These are phyloP conservation scores for Saxidomus purpurata DNA, from an alignment of 1,140 invertebrate genomes.

Conservation along the genomic window DNA sequence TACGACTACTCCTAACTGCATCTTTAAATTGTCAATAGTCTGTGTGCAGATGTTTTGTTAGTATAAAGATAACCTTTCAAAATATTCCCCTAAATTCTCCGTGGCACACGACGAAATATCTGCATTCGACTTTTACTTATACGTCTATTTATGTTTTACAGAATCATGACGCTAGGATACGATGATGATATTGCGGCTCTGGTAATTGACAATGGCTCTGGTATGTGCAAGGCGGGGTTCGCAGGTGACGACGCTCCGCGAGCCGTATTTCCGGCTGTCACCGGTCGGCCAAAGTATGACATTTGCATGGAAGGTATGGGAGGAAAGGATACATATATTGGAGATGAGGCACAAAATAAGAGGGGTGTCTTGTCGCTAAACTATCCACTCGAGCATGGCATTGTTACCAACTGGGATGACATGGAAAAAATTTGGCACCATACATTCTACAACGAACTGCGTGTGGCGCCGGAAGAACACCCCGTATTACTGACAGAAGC, in stretches of 20 bases:
- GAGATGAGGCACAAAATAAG: constrained; percentile 88
- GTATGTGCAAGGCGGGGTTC: constrained; percentile 97
- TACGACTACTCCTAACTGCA: too few species aligned
- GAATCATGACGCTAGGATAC: background rate
- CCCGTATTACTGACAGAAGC: constrained; percentile 83
- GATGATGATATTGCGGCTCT: constrained; percentile 93
- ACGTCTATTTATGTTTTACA: too few species aligned
- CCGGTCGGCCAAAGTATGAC: constrained; percentile 92
- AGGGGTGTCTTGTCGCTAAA: constrained; percentile 92
- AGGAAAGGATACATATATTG: constrained; percentile 84
- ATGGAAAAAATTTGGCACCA: too few species aligned
- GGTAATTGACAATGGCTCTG: too few species aligned
- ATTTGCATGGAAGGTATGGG: constrained; percentile 36
- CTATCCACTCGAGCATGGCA: constrained; percentile 87
- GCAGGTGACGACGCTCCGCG: constrained; percentile 95
- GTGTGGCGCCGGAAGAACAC: constrained; percentile 85
- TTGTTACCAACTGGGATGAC: too few species aligned
- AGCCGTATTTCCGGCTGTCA: constrained; percentile 95
- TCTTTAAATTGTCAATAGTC: too few species aligned
- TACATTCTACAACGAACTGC: too few species aligned
- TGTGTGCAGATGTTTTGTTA: too few species aligned
- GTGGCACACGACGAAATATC: too few species aligned
- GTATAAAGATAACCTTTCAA: too few species aligned
- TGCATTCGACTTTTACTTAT: too few species aligned
- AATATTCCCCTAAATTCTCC: too few species aligned